Conservation (phyloP, 1,140 invertebrate species). For the Drosophila oshimai region DNA sequence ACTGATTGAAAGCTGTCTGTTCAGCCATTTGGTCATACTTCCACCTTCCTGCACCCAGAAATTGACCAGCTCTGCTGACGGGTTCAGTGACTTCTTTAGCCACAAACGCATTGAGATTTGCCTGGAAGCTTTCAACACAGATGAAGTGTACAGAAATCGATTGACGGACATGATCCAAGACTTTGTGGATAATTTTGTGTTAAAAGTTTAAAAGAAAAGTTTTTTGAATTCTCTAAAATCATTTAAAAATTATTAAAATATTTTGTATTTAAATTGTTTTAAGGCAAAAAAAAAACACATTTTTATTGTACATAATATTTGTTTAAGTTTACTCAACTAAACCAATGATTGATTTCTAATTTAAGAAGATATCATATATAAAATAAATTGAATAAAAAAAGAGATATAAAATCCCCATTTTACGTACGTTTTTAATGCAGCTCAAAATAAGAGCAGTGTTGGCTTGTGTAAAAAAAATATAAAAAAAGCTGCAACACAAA, state of each 20-base stretch:
- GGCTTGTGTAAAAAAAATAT: background rate
- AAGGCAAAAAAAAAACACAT: background rate
- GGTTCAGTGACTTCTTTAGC: constrained; percentile 76
- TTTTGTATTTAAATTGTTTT: background rate
- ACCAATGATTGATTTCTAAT: too few relatives aligned
- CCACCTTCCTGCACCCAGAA: constrained; percentile 68
- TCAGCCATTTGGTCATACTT: constrained; percentile 83
- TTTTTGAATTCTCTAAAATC: too few relatives aligned
- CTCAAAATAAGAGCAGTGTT: too few relatives aligned
- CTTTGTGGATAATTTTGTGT: constrained; percentile 83
- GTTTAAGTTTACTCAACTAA: too few relatives aligned
- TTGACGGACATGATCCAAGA: constrained; percentile 83
- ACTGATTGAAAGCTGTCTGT: constrained; percentile 83
- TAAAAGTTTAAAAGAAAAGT: constrained; percentile 6
- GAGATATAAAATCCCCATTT: too few relatives aligned
- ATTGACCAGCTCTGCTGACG: constrained; percentile 80
- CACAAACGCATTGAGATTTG: constrained; percentile 83
- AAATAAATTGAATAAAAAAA: too few relatives aligned
- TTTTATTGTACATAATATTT: background rate
- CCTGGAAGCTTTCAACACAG: constrained; percentile 80
- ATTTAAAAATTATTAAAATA: background rate
- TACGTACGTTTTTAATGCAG: too few relatives aligned
- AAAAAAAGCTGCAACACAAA: too few relatives aligned
- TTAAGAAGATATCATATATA: too few relatives aligned
- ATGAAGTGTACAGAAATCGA: constrained; percentile 78